Conservation (phyloP, 2,797 vertebrate genomes). For the Hoplostethus mediterraneus region DNA sequence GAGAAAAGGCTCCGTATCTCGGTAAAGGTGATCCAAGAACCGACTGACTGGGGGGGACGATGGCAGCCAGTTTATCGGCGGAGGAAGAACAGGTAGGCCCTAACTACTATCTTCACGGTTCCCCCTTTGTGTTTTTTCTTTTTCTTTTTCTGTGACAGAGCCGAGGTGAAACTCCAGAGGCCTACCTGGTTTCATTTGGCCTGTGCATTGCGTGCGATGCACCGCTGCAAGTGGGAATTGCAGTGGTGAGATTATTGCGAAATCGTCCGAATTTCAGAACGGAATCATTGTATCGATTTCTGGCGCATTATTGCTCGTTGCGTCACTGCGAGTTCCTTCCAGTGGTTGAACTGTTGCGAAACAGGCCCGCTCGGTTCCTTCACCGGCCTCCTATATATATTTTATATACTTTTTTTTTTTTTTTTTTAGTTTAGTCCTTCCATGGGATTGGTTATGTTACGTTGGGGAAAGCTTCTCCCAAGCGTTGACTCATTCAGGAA, state of each 20-base stretch:
- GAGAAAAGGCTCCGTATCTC: constrained; percentile 56
- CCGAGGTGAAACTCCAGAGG: neutral
- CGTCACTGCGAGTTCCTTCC: constrained; percentile 56
- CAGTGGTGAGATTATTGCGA: constrained; percentile 60
- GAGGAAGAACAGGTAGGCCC: constrained; percentile 95
- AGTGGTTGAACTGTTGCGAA: constrained; percentile 42
- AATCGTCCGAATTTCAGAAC: constrained; percentile 55
- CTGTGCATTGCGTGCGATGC: constrained; percentile 23
- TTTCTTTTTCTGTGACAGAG: neutral
- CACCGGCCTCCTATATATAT: neutral
- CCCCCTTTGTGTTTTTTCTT: neutral
- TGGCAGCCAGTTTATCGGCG: constrained; percentile 92
- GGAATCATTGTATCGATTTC: constrained; percentile 75
- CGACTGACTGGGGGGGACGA: constrained; percentile 61
- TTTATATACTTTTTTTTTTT: too few relatives aligned
- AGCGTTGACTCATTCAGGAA: too few relatives aligned
- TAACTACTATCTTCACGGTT: too few relatives aligned
- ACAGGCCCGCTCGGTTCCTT: constrained; percentile 34
- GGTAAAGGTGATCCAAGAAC: constrained; percentile 53
- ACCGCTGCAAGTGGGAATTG: constrained; percentile 24
- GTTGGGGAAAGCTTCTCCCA: too few relatives aligned
- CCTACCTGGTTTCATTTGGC: constrained; percentile 49
- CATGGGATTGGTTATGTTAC: neutral
- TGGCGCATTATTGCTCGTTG: constrained; percentile 63
- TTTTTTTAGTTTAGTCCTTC: neutral